Evolutionary conservation across 2,888 invertebrate species (phyloP), one percentile per base, ranked within the genome.

Genomic region (Phalera bucephala): DNA sequence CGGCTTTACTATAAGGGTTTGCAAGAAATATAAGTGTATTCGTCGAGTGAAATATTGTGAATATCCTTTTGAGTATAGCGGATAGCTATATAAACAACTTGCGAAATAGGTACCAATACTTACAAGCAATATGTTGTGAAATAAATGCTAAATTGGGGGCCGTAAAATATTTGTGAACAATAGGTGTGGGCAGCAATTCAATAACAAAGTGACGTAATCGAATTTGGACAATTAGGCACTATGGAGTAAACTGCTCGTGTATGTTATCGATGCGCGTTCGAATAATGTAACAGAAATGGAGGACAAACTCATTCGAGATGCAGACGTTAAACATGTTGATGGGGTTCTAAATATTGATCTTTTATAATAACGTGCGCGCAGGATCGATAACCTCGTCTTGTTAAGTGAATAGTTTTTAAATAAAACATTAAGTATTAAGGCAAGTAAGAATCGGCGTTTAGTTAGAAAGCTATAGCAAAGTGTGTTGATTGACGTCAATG

Each of bases 171-270:
- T 54, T 63, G 50, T 64, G 54, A 60, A 72, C 68, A 72, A 74
- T 64, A 50, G 59, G 48, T 51, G 60, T 66, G 56, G 65, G 61
- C 52, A 59, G 58, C 47, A 37, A 58, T 43, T 47, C 55, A 49
- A 57, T 54, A 55, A 62, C 60, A 33, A 36, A 41, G 36, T 74
- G 69, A 73, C 56, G 72, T 78, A 79, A 83, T 64, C 63, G 49
- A 71, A 67, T 80, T 74, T 72, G 65, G 60, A 69, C 69, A 75
- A 77, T 77, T 77, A 75, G 65, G 60, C 55, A 46, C 54, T 63
- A 66, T 67, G 65, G 57, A 68, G 73, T 75, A 80, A 82, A 79
- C 72, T 72, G 67, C 61, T 63, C 52, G 61, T 77, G 73, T 79
- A 68, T 82, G 80, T 83, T 82, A 83, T 77, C 79, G 52, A 61